A percentile compares a stretch with the other conserved stretches of the same genome.
These are phyloP conservation scores for Muscina levida DNA, from an alignment of 2,888 invertebrate species.

Conservation along the genomic window DNA sequence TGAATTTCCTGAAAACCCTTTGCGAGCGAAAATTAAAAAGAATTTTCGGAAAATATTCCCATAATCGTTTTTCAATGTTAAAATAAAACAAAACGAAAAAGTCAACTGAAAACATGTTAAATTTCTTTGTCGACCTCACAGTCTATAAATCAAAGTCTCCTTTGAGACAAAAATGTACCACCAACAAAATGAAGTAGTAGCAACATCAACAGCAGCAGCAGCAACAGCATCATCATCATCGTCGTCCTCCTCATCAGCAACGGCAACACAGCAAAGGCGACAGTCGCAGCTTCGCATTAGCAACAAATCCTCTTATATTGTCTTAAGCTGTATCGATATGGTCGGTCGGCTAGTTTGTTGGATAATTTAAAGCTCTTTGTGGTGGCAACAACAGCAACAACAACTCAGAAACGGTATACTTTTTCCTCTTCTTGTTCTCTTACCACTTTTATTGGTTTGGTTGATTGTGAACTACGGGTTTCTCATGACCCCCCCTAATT, in stretches of 20 bases:
- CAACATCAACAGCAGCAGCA: background rate
- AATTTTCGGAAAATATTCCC: conserved; percentile 52
- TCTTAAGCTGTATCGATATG: conserved; percentile 15
- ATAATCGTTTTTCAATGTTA: conserved; percentile 57
- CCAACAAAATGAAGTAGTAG: conserved; percentile 16
- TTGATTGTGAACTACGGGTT: background rate
- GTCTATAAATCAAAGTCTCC: conserved; percentile 58
- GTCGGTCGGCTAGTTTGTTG: background rate
- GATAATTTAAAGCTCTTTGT: conserved; percentile 34
- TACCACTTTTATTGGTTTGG: background rate
- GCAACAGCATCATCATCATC: background rate
- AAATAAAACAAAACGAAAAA: conserved; percentile 9
- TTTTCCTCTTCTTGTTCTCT: background rate
- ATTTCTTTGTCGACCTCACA: conserved; percentile 59
- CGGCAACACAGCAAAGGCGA: background rate
- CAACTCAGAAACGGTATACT: conserved; percentile 23
- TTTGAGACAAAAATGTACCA: conserved; percentile 19
- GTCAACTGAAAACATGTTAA: conserved; percentile 57
- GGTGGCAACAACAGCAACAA: too few species aligned
- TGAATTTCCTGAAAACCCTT: conserved; percentile 15
- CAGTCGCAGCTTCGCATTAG: too few species aligned
- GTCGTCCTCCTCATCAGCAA: background rate
- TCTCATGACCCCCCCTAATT: conserved; percentile 55
- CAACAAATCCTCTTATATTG: conserved; percentile 42
- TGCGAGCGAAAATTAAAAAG: conserved; percentile 26